A percentile compares a stretch with the other conserved stretches of the same genome.
These are phyloP conservation scores for Protodeltote pygarga DNA, from an alignment of 2,888 invertebrate species.

Conservation along the genomic window DNA sequence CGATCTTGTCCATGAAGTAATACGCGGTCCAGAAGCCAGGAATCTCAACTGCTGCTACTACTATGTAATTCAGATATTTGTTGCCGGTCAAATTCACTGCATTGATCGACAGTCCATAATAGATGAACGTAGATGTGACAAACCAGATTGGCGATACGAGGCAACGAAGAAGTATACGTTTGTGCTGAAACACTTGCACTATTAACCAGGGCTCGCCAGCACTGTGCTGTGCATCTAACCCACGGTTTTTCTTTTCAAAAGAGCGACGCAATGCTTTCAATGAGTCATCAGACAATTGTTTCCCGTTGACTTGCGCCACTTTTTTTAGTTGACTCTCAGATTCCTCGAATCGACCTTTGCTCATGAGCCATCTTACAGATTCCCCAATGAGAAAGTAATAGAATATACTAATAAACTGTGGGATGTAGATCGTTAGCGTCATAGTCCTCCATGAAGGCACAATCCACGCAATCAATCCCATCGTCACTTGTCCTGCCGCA, in stretches of 20 bases:
- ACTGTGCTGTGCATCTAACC: constrained; percentile 4
- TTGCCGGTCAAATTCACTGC: constrained; percentile 89
- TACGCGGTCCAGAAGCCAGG: constrained; percentile 89
- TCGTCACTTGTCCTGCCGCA: constrained; percentile 89
- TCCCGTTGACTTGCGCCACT: constrained; percentile 88
- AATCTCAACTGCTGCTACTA: constrained; percentile 88
- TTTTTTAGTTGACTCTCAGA: constrained; percentile 87
- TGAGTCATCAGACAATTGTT: constrained; percentile 63
- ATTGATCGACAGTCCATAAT: constrained; percentile 89
- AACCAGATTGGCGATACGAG: constrained; percentile 85
- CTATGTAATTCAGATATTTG: constrained; percentile 88
- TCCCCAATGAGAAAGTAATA: constrained; percentile 90
- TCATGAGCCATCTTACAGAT: constrained; percentile 91
- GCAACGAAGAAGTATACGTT: constrained; percentile 57
- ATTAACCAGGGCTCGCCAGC: constrained; percentile 62
- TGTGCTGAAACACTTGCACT: constrained; percentile 62
- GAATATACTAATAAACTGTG: constrained; percentile 88
- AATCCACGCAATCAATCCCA: constrained; percentile 90
- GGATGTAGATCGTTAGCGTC: constrained; percentile 89
- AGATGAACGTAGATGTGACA: constrained; percentile 89
- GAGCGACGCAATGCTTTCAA: constrained; percentile 56
- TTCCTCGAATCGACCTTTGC: constrained; percentile 88
- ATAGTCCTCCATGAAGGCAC: constrained; percentile 89
- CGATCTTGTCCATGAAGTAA: constrained; percentile 86
- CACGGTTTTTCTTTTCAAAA: constrained; percentile 55